phyloP scores from a whole-genome alignment of 2,113 vertebrate species.

The Abramis brama region DNA sequence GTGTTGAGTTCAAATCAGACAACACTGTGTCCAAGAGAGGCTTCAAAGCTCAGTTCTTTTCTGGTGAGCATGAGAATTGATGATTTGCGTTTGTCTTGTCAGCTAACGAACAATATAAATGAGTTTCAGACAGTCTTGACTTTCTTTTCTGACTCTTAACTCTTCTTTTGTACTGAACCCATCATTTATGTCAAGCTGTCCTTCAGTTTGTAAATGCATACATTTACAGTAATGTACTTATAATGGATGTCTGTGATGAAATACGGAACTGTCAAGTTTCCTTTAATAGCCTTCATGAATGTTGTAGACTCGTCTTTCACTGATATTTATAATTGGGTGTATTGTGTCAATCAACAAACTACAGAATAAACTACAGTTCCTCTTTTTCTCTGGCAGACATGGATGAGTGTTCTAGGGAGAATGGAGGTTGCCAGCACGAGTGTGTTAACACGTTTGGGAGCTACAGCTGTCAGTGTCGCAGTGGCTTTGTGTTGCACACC shows the following conservation, averaged over 20 bases:
- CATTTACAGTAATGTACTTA: background rate
- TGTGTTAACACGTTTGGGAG: slow-evolving; percentile 92
- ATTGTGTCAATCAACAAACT: background rate
- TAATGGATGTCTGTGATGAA: background rate
- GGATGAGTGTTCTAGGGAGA: slow-evolving; percentile 90
- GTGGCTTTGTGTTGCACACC: slow-evolving; percentile 85
- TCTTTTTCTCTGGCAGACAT: slow-evolving; percentile 77
- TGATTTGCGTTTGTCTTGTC: background rate
- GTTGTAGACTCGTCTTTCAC: background rate
- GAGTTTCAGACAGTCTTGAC: background rate
- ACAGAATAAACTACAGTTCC: background rate
- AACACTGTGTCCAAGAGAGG: slow-evolving; percentile 92
- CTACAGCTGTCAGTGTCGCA: slow-evolving; percentile 87
- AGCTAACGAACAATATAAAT: background rate
- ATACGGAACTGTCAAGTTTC: background rate
- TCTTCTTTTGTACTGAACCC: too few relatives aligned
- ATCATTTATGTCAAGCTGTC: background rate
- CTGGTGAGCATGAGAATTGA: slow-evolving; percentile 72
- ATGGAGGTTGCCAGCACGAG: slow-evolving; percentile 91
- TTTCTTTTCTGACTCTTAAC: background rate
- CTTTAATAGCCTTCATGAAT: background rate
- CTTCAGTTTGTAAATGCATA: background rate
- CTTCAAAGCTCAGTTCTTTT: slow-evolving; percentile 92
- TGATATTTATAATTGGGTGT: background rate
- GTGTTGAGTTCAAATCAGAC: slow-evolving; percentile 93